These are phyloP conservation scores for Ethmia dodecea DNA, from an alignment of 2,888 invertebrate species.

Conservation along the genomic window DNA sequence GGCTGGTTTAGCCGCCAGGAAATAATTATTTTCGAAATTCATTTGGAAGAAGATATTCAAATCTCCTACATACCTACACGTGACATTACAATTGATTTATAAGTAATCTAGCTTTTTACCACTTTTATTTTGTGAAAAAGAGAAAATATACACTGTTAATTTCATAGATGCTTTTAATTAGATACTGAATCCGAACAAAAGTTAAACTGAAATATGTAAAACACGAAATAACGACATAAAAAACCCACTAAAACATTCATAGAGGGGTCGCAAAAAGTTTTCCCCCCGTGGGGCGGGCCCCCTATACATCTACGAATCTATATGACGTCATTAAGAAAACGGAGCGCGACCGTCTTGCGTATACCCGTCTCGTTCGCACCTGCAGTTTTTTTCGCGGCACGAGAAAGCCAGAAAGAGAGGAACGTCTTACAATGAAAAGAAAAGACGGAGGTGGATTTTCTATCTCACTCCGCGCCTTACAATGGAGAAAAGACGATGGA, in stretches of 20 bases:
- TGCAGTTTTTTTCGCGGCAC: constrained; percentile 27
- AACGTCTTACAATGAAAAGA: constrained; percentile 56
- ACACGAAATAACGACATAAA: constrained; percentile 20
- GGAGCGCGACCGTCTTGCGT: constrained; percentile 58
- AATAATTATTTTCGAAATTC: neutral
- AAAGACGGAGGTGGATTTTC: constrained; percentile 35
- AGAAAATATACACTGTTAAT: too few relatives aligned
- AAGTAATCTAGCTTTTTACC: too few relatives aligned
- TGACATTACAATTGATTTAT: too few relatives aligned
- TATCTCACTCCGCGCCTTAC: constrained; percentile 60
- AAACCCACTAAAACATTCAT: constrained; percentile 51
- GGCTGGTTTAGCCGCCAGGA: too few relatives aligned
- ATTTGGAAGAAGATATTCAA: too few relatives aligned
- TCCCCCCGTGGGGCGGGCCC: constrained; percentile 36
- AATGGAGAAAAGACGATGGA: constrained; percentile 73
- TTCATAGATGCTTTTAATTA: too few relatives aligned
- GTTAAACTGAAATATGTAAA: too few relatives aligned
- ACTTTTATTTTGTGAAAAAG: too few relatives aligned
- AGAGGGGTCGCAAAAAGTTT: constrained; percentile 56
- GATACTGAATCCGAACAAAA: too few relatives aligned
- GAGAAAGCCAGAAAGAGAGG: constrained; percentile 33
- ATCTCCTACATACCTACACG: too few relatives aligned
- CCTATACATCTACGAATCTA: constrained; percentile 71
- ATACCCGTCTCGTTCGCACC: constrained; percentile 49
- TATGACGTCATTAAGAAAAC: constrained; percentile 75